These are phyloP conservation scores for Tupiocoris notatus DNA, from an alignment of 2,888 invertebrate genomes.

Conservation along the genomic window DNA sequence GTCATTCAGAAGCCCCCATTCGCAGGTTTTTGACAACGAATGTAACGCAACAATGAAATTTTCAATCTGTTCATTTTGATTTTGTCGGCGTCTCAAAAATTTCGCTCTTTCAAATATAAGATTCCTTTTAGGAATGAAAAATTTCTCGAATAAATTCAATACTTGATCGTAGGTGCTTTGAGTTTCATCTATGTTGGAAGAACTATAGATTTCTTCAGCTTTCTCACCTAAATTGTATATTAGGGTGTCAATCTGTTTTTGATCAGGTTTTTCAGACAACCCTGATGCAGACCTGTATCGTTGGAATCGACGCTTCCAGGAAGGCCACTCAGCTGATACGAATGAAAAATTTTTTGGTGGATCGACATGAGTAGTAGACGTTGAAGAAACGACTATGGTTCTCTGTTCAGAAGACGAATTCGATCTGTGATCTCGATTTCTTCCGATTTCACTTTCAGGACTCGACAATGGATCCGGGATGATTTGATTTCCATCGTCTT, in stretches of 20 bases:
- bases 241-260: too few species aligned
- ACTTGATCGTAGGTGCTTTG: too few species aligned
- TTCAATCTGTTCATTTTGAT: not conserved
- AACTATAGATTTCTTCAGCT: not conserved
- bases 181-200: not conserved
- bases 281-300: not conserved
- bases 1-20: slow-evolving; percentile 19
- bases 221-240: not conserved
- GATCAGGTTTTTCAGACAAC: not conserved
- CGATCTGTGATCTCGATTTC: too few species aligned
- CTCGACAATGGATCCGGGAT: too few species aligned
- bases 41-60: too few species aligned
- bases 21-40: slow-evolving; percentile 11
- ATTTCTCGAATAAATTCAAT: not conserved
- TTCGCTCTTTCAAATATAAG: not conserved
- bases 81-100: not conserved
- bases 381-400: too few species aligned
- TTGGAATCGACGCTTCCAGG: not conserved
- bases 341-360: not conserved
- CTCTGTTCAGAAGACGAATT: too few species aligned
- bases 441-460: too few species aligned
- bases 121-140: too few species aligned
- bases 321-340: not conserved
- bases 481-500: too few species aligned
- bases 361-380: too few species aligned